These are phyloP conservation scores for Argyrosomus japonicus DNA, from an alignment of 2,113 vertebrate species.

Conservation along the genomic window DNA sequence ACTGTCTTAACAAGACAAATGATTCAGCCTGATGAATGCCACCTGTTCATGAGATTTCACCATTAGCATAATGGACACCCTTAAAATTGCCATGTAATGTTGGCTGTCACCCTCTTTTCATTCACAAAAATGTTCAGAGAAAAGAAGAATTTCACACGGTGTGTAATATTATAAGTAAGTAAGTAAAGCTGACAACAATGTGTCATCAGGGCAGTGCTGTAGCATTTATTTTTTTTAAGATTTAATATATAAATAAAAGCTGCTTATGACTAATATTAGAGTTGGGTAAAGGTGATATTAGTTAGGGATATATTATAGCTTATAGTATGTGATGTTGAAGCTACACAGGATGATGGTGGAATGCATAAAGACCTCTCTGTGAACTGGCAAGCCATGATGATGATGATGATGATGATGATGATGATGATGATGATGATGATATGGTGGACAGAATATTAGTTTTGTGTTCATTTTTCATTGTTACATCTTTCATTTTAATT, in stretches of 20 bases:
- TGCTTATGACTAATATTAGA: neutral
- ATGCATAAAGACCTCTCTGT: neutral
- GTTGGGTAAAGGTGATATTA: neutral
- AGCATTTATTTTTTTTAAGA: too few species aligned
- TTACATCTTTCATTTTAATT: neutral
- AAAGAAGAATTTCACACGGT: neutral
- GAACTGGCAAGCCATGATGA: neutral
- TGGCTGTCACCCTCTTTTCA: neutral
- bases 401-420: too few species aligned
- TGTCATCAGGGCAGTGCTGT: too few species aligned
- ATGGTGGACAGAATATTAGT: too few species aligned
- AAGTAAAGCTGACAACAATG: too few species aligned
- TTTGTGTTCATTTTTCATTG: neutral
- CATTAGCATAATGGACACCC: neutral
- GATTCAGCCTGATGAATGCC: neutral
- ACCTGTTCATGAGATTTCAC: neutral
- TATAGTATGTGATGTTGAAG: neutral
- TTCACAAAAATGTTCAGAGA: neutral
- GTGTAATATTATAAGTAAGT: too few species aligned
- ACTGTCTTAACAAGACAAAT: neutral
- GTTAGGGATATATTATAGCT: neutral
- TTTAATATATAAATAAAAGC: neutral
- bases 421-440: neutral
- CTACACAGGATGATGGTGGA: neutral
- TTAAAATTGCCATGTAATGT: neutral